phyloP scores from a whole-genome alignment of 1,140 invertebrate genomes.

The Drosophila tropicalis region DNA sequence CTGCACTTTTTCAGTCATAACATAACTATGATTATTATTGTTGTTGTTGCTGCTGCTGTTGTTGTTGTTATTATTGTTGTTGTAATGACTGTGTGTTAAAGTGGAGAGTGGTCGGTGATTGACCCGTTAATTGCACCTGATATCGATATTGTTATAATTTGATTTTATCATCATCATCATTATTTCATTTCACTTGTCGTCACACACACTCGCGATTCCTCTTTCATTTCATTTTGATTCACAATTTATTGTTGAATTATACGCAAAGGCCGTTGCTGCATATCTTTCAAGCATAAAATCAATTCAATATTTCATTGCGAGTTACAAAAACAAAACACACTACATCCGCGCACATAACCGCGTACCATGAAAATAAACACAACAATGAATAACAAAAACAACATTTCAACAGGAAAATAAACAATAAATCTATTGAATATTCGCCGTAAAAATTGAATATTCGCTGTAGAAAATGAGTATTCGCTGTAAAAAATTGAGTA shows the following conservation, averaged over 20 bases:
- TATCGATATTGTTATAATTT: constrained; percentile 38
- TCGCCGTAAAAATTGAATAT: too few relatives aligned
- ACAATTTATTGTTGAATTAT: constrained; percentile 16
- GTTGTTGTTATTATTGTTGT: constrained; percentile 24
- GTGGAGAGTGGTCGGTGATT: constrained; percentile 42
- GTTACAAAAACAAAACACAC: constrained; percentile 18
- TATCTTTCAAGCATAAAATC: constrained; percentile 16
- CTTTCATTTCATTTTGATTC: not conserved
- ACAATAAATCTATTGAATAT: too few relatives aligned
- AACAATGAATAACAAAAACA: not conserved
- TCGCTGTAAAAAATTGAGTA: too few relatives aligned
- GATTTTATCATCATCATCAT: not conserved
- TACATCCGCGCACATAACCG: not conserved
- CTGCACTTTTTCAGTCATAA: constrained; percentile 19
- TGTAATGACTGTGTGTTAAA: constrained; percentile 19
- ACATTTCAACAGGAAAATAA: too few relatives aligned
- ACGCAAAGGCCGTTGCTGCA: constrained; percentile 7
- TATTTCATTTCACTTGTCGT: not conserved
- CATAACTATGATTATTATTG: constrained; percentile 28
- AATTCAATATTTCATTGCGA: constrained; percentile 22
- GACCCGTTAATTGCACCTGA: constrained; percentile 56
- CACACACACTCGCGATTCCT: not conserved
- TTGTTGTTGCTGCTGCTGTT: constrained; percentile 21
- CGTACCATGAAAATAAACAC: not conserved
- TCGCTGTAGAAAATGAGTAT: too few relatives aligned